A percentile compares a stretch with the other conserved stretches of the same genome.
Evolutionary conservation across 2,888 invertebrate species (phyloP).

Genomic region (Dorcus parallelipipedus): DNA sequence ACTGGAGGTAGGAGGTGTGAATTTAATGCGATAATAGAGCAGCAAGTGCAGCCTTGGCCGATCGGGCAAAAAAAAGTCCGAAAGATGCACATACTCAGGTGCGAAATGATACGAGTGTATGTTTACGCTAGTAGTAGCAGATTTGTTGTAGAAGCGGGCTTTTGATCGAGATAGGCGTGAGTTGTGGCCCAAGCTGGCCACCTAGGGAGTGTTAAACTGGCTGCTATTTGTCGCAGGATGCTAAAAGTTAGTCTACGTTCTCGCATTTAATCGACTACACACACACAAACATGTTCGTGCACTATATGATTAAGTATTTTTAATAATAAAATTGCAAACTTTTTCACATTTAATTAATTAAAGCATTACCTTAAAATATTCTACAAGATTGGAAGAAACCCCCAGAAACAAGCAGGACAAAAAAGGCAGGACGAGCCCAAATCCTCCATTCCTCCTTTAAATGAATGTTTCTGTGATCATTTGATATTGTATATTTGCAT

Average conservation of each 20-base stretch:
- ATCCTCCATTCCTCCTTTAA: too few relatives aligned
- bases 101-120: constrained; percentile 20
- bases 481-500: too few relatives aligned
- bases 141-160: constrained; percentile 25
- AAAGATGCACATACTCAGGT: constrained; percentile 11
- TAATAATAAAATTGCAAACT: too few relatives aligned
- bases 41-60: neutral
- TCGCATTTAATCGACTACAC: constrained; percentile 5
- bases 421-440: too few relatives aligned
- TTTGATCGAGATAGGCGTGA: constrained; percentile 33
- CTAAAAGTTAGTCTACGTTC: constrained; percentile 26
- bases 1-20: neutral
- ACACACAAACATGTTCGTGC: neutral
- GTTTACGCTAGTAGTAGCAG: constrained; percentile 31
- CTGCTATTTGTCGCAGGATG: constrained; percentile 34
- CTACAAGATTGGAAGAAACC: too few relatives aligned
- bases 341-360: too few relatives aligned
- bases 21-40: neutral
- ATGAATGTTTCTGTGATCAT: too few relatives aligned
- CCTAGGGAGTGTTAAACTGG: constrained; percentile 35
- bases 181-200: constrained; percentile 32
- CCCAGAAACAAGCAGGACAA: too few relatives aligned
- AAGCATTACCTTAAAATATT: too few relatives aligned
- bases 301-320: too few relatives aligned
- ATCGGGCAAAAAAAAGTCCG: constrained; percentile 8